Conservation (phyloP, 2,797 vertebrate genomes). For the Luscinia megarhynchos region DNA sequence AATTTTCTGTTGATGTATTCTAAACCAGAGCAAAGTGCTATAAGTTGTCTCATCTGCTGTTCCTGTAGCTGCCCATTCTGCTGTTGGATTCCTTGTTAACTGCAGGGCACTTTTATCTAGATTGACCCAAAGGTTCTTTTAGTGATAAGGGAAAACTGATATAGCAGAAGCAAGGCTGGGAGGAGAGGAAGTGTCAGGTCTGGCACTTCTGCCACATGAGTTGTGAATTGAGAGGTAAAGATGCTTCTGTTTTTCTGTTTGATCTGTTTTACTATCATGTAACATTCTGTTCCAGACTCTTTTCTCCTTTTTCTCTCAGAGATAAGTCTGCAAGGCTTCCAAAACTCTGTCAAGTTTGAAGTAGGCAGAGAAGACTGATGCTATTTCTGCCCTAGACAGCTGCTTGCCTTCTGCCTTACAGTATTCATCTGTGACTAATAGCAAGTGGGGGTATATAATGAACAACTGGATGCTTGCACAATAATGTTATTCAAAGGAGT, state of each 20-base stretch:
- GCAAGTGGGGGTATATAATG: neutral
- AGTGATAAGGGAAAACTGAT: neutral
- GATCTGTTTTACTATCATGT: neutral
- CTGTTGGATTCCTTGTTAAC: neutral
- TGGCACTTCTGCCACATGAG: neutral
- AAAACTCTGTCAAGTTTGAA: neutral
- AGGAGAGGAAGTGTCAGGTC: neutral
- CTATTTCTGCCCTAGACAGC: neutral
- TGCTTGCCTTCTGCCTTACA: neutral
- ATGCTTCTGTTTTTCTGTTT: neutral
- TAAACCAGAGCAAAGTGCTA: accelerated
- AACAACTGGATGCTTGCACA: neutral
- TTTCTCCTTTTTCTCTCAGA: neutral
- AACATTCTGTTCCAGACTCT: neutral
- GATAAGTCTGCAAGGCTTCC: neutral
- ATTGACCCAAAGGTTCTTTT: neutral
- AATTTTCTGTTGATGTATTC: neutral
- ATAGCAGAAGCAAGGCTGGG: neutral
- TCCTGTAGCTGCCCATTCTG: neutral
- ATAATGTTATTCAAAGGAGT: neutral
- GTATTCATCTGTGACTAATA: neutral
- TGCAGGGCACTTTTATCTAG: neutral
- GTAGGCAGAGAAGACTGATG: neutral
- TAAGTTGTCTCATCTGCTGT: neutral
- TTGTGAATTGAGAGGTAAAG: neutral